These are phyloP conservation scores for Cerastis rubricosa DNA, from an alignment of 2,888 invertebrate genomes.

Conservation along the genomic window DNA sequence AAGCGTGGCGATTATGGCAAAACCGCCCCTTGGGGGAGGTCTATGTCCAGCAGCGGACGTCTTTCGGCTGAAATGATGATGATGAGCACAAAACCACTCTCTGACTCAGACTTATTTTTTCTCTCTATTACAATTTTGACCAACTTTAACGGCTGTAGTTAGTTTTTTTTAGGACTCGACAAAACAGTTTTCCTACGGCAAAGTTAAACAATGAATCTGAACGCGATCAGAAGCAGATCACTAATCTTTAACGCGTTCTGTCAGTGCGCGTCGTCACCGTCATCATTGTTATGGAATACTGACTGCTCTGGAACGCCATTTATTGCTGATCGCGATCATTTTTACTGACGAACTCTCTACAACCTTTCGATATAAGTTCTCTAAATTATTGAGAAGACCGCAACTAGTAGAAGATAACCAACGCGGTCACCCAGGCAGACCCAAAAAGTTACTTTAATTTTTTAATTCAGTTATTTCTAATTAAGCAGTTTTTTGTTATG, in stretches of 20 bases:
- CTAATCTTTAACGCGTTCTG: background rate
- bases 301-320: background rate
- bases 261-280: no score
- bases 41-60: no score
- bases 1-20: no score
- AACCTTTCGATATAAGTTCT: background rate
- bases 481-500: background rate
- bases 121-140: background rate
- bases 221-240: background rate
- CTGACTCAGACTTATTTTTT: background rate
- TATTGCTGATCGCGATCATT: background rate
- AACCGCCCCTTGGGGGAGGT: no score
- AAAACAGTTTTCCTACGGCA: background rate
- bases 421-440: background rate
- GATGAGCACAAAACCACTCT: background rate
- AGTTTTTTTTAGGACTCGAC: background rate
- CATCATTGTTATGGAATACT: background rate
- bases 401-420: background rate
- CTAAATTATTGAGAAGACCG: background rate
- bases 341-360: background rate
- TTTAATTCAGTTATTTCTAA: background rate
- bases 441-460: background rate
- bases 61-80: no score
- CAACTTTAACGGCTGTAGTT: background rate
- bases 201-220: no score